These are phyloP conservation scores for Ypsolopha sequella DNA, from an alignment of 2,888 invertebrate species.

Conservation along the genomic window DNA sequence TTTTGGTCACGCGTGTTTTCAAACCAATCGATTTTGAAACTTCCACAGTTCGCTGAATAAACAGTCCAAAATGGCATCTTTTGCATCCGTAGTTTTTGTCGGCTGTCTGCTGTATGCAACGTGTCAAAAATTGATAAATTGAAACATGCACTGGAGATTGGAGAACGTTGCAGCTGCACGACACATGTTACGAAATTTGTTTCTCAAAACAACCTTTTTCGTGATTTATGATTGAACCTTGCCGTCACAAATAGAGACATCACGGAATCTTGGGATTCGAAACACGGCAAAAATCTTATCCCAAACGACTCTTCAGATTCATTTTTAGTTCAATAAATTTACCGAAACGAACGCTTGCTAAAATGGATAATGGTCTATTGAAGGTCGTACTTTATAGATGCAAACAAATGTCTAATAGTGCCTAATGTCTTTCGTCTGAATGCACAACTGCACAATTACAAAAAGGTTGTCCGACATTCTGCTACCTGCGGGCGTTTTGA, in stretches of 20 bases:
- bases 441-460: slow-evolving; percentile 32
- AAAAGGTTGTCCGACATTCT: slow-evolving; percentile 19
- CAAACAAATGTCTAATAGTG: slow-evolving; percentile 13
- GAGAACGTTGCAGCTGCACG: slow-evolving; percentile 45
- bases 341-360: too few relatives aligned
- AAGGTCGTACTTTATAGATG: too few relatives aligned
- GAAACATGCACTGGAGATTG: slow-evolving; percentile 18
- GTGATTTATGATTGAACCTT: slow-evolving; percentile 42
- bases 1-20: slow-evolving; percentile 44
- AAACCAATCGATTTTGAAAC: slow-evolving; percentile 8
- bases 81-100: not conserved
- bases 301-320: too few relatives aligned
- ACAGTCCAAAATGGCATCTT: not conserved
- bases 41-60: not conserved
- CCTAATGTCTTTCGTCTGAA: slow-evolving; percentile 34
- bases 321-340: too few relatives aligned
- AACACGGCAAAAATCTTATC: not conserved
- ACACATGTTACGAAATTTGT: slow-evolving; percentile 56
- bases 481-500: slow-evolving; percentile 37
- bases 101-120: slow-evolving; percentile 1
- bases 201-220: slow-evolving; percentile 38
- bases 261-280: not conserved
- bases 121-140: slow-evolving; percentile 17
- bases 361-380: too few relatives aligned
- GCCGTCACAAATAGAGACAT: slow-evolving; percentile 10